Conservation (phyloP, 2,113 vertebrate species). For the Sigmodon hispidus region DNA sequence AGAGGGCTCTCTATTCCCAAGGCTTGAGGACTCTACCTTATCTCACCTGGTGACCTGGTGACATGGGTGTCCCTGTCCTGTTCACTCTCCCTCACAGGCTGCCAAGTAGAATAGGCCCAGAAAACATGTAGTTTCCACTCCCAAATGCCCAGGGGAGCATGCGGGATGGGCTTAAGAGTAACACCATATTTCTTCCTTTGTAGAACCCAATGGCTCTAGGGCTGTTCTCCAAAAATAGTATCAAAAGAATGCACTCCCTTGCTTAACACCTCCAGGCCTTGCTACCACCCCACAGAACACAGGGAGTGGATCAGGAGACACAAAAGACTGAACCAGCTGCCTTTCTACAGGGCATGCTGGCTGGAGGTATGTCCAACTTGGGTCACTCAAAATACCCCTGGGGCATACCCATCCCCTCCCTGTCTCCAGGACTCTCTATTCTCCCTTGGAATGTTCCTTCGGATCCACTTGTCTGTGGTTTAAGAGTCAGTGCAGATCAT, state of each 20-base stretch:
- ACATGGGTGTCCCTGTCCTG: not conserved
- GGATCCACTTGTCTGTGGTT: not conserved
- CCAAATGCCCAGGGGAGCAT: not conserved
- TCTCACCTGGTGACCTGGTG: not conserved
- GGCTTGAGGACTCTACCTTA: not conserved
- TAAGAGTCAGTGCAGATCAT: not conserved
- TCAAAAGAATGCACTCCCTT: not conserved
- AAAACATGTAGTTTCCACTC: not conserved
- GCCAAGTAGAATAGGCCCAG: not conserved
- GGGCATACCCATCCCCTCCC: not conserved
- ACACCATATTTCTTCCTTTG: not conserved
- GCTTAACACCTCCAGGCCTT: not conserved
- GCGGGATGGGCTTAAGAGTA: not conserved
- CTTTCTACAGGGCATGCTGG: not conserved
- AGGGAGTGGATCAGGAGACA: fast-evolving
- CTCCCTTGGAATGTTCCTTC: not conserved
- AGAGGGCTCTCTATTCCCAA: not conserved
- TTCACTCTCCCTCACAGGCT: fast-evolving
- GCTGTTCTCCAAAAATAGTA: not conserved
- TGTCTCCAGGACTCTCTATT: not conserved
- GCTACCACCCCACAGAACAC: not conserved
- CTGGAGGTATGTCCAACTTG: not conserved
- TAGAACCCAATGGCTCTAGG: not conserved
- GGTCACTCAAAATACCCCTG: not conserved
- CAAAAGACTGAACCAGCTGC: not conserved